Evolutionary conservation across 2,797 vertebrate genomes (phyloP), one percentile per base, ranked within the genome.

Genomic region (Rhinella marina): DNA sequence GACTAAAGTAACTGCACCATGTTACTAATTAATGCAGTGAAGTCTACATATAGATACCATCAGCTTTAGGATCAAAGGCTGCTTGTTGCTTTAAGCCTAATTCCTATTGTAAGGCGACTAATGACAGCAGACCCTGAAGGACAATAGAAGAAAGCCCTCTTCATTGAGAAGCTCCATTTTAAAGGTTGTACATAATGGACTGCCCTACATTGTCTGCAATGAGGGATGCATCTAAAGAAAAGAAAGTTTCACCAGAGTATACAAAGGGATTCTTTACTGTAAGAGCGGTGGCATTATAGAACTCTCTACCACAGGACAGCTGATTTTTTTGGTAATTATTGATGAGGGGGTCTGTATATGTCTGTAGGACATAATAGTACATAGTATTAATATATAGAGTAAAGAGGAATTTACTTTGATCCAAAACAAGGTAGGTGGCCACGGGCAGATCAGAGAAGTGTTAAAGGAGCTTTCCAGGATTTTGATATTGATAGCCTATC

Each of bases 91-190:
- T 85, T 76, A 64, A 62, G 56, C 41, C 32, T 25, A 2, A 56
- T 75, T 62, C 32, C 70, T 27, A 84, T 85, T 85, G 57, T 64
- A 52, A 12, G 76, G 57, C 16, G 14, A 61, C 72, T 85, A 77
- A 85, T 52, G 56, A 2, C 23, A 85, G 48, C 21, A 70, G 70
- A 85, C 83, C 25, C 56, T 19, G n/a, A 77, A 8, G 16, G 62
- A 64, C n/a, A 85, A 62, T 76, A n/a, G n/a, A 61, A 62, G 21
- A 77, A 64, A 76, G 57, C 54, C 75, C 11, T 56, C 17, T 77
- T n/a, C 14, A 77, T 76, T 5, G 3, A 19, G 17, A 50, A n/a
- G 14, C 32, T 50, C 8, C 73, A 11, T 62, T 21, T 62, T 72
- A 25, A 68, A 68, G 21, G 4, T 27, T 27, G 64, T 68, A n/a